phyloP scores from a whole-genome alignment of 2,113 vertebrate species.

The Carassius carassius region DNA sequence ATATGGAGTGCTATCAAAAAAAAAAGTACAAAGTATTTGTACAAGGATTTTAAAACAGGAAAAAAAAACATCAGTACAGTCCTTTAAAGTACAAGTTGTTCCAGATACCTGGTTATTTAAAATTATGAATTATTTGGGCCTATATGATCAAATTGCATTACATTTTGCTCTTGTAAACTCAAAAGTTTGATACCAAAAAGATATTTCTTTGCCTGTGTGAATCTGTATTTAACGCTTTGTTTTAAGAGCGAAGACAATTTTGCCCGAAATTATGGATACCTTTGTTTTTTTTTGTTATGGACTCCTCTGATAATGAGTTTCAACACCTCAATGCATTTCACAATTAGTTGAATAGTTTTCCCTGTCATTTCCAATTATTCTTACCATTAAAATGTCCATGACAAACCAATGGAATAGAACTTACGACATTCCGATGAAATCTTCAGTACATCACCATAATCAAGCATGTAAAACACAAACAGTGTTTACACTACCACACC shows the following conservation, averaged over 20 bases:
- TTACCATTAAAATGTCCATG: constrained; percentile 58
- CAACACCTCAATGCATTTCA: constrained; percentile 64
- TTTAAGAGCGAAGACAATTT: constrained; percentile 5
- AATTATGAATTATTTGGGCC: background rate
- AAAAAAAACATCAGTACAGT: background rate
- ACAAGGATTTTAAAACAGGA: background rate
- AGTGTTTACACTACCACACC: constrained; percentile 51
- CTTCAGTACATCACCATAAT: constrained; percentile 53
- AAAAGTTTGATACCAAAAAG: background rate
- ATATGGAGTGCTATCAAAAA: background rate
- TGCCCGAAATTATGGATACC: constrained; percentile 46
- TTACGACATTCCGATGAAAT: constrained; percentile 57
- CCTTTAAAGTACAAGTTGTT: background rate
- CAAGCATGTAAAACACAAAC: constrained; percentile 56
- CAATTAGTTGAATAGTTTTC: constrained; percentile 70
- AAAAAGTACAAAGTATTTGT: background rate
- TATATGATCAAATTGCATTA: background rate
- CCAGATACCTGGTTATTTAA: background rate
- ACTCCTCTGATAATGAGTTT: constrained; percentile 63
- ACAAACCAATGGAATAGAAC: constrained; percentile 64
- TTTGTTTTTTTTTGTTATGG: constrained; percentile 63
- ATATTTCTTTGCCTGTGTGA: background rate
- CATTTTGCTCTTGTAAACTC: background rate
- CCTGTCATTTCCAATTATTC: constrained; percentile 71
- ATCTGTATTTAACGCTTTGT: background rate